Conservation (phyloP, 2,797 vertebrate species). For the Scomberomorus guttatus region DNA sequence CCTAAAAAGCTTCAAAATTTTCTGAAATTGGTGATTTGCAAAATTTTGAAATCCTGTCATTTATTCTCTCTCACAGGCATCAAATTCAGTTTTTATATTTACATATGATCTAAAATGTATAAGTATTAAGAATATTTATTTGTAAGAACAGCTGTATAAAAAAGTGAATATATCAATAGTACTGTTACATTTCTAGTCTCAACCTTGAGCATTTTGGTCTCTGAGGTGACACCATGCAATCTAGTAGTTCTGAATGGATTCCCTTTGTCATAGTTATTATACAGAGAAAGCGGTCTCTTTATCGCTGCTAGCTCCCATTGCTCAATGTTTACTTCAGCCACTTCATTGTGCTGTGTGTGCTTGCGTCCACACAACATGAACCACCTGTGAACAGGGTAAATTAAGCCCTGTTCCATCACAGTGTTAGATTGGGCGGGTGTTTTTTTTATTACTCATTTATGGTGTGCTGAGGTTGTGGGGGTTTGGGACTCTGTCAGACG, state of each 20-base stretch:
- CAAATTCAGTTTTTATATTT: not conserved
- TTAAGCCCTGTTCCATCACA: constrained; percentile 61
- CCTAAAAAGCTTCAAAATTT: too few relatives aligned
- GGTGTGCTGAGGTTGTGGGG: constrained; percentile 38
- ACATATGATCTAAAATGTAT: not conserved
- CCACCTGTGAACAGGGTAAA: constrained; percentile 53
- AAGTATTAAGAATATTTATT: not conserved
- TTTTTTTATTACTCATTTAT: constrained; percentile 51
- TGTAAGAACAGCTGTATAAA: not conserved
- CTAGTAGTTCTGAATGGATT: not conserved
- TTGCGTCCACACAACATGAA: constrained; percentile 1
- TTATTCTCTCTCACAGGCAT: not conserved
- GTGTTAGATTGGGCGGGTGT: not conserved
- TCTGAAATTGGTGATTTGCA: too few relatives aligned
- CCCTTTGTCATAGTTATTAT: not conserved
- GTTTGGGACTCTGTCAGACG: constrained; percentile 43
- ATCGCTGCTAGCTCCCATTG: constrained; percentile 7
- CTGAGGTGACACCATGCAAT: not conserved
- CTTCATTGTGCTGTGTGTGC: constrained; percentile 16
- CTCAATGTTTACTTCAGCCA: constrained; percentile 7
- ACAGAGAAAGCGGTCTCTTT: not conserved
- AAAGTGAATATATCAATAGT: not conserved
- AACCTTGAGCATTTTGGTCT: not conserved
- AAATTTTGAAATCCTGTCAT: too few relatives aligned
- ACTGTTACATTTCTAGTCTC: not conserved